Evolutionary conservation across 2,113 vertebrate genomes (phyloP).

Genomic region (Cyprinodon variegatus): DNA sequence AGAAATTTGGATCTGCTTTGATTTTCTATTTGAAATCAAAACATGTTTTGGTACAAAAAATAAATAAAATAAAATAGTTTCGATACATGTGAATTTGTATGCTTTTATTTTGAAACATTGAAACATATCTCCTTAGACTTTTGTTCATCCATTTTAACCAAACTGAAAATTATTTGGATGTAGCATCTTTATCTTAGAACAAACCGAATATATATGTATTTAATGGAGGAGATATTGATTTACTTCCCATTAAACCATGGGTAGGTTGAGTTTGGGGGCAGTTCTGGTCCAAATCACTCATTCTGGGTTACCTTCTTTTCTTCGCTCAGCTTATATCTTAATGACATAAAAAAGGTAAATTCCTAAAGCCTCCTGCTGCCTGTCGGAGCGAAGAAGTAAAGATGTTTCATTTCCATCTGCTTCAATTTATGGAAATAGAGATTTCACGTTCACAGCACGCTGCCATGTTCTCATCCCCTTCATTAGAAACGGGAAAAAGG

Average conservation of each 20-base stretch:
- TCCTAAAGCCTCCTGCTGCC: neutral
- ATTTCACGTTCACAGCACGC: constrained; percentile 12
- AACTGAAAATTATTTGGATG: neutral
- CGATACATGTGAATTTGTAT: too few relatives aligned
- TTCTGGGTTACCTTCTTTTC: neutral
- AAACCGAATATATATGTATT: neutral
- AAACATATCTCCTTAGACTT: neutral
- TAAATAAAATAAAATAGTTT: too few relatives aligned
- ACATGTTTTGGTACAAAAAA: too few relatives aligned
- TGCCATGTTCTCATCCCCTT: constrained; percentile 30
- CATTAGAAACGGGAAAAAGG: constrained; percentile 39
- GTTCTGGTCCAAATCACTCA: neutral
- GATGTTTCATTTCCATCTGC: neutral
- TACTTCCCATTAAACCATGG: neutral
- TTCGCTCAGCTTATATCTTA: neutral
- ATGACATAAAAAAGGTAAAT: neutral
- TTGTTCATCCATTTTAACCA: neutral
- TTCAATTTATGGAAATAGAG: neutral
- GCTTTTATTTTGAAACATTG: too few relatives aligned
- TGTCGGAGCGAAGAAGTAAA: neutral
- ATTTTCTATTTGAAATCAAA: too few relatives aligned
- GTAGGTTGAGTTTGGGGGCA: neutral
- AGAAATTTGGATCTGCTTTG: too few relatives aligned
- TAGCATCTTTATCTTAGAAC: neutral
- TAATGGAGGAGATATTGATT: too few relatives aligned